Base-by-base conservation (phyloP, 1,140 invertebrate genomes). In the Maconellicoccus hirsutus region DNA sequence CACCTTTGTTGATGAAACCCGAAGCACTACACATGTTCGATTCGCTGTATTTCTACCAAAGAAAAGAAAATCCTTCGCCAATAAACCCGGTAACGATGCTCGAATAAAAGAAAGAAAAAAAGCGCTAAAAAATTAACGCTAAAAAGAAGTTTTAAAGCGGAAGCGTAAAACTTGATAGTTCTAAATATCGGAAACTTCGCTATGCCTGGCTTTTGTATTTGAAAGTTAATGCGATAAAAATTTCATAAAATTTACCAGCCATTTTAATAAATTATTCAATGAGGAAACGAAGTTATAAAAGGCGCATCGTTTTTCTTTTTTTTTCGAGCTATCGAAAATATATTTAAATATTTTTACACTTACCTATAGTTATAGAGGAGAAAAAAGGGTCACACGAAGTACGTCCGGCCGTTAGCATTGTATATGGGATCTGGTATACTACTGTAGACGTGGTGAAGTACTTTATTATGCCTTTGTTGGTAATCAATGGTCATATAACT, bases 381-480 rank as follows among this genome's bases (percentile, higher is more conserved):
- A 66, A 66, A 66, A 66, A 23, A 10, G 22, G 19, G 19, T 66
- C 61, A 66, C 61, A 77, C 76, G 73, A 77, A 77, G 69, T 77
- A 77, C 26, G 76, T 77, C 69, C 75, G 72, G 10, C 77, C 75
- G 23, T 75, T 74, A 27, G 73, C 29, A 78, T 75, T 72, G 76
- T 78, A 72, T 69, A 75, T 74, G 59, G 81, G 81, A 75, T 84
- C 82, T 23, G 82, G 82, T 77, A 84, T 84, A 26, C 81, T 83
- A 75, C 82, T 82, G 77, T 84, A 83, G 59, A 83, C 78, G 74
- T 84, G 82, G n/a, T 82, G 78, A 0, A 80, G 78, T 22, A 79
- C 74, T 8, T 75, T 76, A 72, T 75, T 79, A 59, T 78, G 73
- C 77, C 78, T 70, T 78, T 71, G 77, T 29, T 75, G 73, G 59